Evolutionary conservation across 2,797 vertebrate genomes (phyloP).

Genomic region (Momotus momota): DNA sequence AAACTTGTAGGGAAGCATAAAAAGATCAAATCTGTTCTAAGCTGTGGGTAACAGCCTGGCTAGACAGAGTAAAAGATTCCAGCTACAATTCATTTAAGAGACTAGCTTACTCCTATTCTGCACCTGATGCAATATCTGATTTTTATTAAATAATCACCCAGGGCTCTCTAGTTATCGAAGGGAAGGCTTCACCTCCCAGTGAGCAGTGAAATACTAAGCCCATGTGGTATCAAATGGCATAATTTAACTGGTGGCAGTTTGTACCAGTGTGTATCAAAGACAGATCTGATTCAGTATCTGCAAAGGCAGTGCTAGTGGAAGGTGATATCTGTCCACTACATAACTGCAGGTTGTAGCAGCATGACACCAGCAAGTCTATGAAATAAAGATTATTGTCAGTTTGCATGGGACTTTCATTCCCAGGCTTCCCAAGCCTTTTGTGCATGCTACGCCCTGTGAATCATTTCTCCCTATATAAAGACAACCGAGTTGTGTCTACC

Average conservation of each 20-base stretch:
- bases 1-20: conserved; percentile 26
- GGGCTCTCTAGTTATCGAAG: neutral
- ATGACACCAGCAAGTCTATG: neutral
- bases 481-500: neutral
- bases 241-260: neutral
- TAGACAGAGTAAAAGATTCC: conserved; percentile 28
- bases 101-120: conserved; percentile 10
- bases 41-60: neutral
- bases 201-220: neutral
- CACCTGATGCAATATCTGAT: neutral
- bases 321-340: neutral
- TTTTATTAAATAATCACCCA: conserved; percentile 30
- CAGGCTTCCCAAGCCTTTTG: neutral
- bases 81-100: conserved; percentile 6
- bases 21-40: conserved; percentile 36
- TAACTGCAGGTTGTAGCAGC: neutral
- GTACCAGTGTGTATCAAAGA: neutral
- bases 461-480: neutral
- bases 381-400: neutral
- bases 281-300: neutral
- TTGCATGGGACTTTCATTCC: neutral
- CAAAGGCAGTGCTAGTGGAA: neutral
- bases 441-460: accelerated
- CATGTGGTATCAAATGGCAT: neutral
- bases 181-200: neutral